Conservation (phyloP, 2,113 vertebrate genomes). For the Todiramphus chloris region DNA sequence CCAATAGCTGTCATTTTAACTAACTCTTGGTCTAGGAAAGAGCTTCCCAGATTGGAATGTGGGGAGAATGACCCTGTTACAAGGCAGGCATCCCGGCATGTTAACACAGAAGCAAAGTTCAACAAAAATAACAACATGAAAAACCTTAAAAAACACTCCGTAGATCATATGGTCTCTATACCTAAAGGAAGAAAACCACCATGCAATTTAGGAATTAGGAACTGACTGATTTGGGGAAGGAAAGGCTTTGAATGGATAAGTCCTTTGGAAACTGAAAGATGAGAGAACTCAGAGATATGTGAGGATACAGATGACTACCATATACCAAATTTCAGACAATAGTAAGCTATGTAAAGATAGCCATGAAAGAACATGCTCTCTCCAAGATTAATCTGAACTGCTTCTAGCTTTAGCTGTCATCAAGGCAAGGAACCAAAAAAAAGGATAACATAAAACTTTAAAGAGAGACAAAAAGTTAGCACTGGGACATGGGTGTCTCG, state of each 20-base stretch:
- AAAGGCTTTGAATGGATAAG: background rate
- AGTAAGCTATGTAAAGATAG: background rate
- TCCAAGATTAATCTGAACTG: background rate
- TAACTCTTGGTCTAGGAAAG: background rate
- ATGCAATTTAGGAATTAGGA: background rate
- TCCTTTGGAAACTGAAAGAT: background rate
- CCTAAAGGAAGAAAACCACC: rapidly evolving
- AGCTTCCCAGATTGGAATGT: background rate
- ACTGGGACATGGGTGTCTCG: background rate
- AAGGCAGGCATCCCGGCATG: background rate
- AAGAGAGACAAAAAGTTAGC: background rate
- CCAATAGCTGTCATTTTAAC: background rate
- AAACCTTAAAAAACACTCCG: background rate
- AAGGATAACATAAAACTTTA: background rate
- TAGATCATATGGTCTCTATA: background rate
- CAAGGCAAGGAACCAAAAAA: background rate
- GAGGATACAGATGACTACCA: background rate
- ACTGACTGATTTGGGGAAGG: background rate
- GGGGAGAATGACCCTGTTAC: background rate
- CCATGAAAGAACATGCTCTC: background rate
- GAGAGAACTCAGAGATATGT: background rate
- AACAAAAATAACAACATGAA: background rate
- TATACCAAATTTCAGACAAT: background rate
- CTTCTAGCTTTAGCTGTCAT: background rate
- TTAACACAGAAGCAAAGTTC: background rate